Base-by-base conservation (phyloP, 2,888 invertebrate genomes). In the Nymphalis polychloros region DNA sequence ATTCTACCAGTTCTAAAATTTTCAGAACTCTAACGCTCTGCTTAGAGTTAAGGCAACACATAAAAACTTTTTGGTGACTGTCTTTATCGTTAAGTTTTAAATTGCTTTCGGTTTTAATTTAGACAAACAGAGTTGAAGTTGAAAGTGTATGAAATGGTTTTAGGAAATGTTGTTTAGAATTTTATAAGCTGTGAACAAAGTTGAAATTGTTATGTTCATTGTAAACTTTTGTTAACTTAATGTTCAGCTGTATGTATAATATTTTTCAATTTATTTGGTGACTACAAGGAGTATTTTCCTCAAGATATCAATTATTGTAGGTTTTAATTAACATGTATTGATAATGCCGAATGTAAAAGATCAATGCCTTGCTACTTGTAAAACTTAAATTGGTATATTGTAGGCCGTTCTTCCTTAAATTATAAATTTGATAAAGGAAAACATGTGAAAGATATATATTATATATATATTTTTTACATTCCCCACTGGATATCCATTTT, bases 11-110 rank as follows among this genome's bases (percentile, higher is more conserved):
- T n/a, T 55, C 19, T 57, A 57, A 41, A 41, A 41, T 41, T 13
- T 10, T 57, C 41, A 17, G 16, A 41, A 31, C 31, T 55, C 8
- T n/a, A n/a, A n/a, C n/a, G n/a, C n/a, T n/a, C n/a, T n/a, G n/a
- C n/a, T n/a, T n/a, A n/a, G n/a, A n/a, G n/a, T n/a, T n/a, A n/a
- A 55, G 19, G 19, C 31, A 10, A 31, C 17, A 50, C 20, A 7
- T 50, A 50, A 53, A n/a, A 53, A 53, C 53, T 53, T 53, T 53
- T 52, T 10, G 17, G 53, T 53, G 27, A 53, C 53, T 23, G 50
- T 50, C 19, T 53, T 53, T 27, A 53, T 53, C 53, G 23, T 53
- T 53, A 10, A 16, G 23, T 50, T 57, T 57, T 19, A 57, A 35
- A 41, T 19, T 57, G 10, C 57, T 57, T 41, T 19, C 41, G 27